Conservation (phyloP, 2,113 vertebrate species). For the Neofelis nebulosa region DNA sequence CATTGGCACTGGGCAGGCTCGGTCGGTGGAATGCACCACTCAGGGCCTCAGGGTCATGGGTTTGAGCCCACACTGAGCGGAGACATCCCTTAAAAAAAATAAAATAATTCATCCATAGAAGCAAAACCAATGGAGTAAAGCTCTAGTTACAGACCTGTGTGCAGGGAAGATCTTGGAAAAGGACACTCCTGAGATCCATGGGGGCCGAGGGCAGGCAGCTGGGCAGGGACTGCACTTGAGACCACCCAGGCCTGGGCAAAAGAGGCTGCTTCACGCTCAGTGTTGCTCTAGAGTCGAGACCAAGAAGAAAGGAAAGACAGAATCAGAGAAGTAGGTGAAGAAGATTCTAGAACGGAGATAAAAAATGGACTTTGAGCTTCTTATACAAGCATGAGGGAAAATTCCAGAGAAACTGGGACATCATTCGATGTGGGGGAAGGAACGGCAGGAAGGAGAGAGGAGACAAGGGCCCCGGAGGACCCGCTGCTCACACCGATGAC, state of each 20-base stretch:
- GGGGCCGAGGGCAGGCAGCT: neutral
- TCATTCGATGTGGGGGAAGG: neutral
- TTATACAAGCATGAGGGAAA: neutral
- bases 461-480: too few relatives aligned
- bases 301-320: neutral
- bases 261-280: neutral
- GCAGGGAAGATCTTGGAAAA: neutral
- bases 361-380: neutral
- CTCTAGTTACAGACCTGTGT: neutral
- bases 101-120: neutral
- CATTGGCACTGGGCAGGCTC: neutral
- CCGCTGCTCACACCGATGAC: neutral
- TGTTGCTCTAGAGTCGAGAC: neutral
- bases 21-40: fast-evolving
- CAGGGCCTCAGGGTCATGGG: neutral
- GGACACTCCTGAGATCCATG: neutral
- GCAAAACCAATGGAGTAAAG: neutral
- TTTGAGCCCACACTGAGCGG: neutral
- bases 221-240: neutral
- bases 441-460: too few relatives aligned
- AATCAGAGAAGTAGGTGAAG: neutral
- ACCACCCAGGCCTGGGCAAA: neutral
- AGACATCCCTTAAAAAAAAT: neutral
- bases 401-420: neutral
- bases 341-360: neutral